These are phyloP conservation scores for Lytechinus variegatus DNA, from an alignment of 35 echinoderm and acorn worm genomes.

Conservation along the genomic window DNA sequence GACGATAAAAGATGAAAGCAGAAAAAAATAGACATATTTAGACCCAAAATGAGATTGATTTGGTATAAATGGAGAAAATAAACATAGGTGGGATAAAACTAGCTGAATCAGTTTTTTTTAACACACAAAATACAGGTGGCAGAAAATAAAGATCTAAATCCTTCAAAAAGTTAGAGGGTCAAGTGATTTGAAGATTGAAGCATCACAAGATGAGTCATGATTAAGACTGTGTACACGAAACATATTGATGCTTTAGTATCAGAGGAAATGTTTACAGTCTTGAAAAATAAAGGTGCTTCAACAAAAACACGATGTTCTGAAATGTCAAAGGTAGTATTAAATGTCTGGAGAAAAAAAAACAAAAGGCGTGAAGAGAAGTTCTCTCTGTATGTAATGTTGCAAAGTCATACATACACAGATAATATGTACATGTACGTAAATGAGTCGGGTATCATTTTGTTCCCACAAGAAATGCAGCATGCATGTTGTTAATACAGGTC, in stretches of 20 bases:
- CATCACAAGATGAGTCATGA: not conserved
- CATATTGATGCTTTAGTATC: not conserved
- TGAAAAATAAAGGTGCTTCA: constrained; percentile 7
- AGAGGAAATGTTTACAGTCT: not conserved
- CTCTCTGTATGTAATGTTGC: not conserved
- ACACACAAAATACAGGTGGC: constrained; percentile 18
- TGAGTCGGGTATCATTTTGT: not conserved
- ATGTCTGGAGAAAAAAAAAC: not conserved
- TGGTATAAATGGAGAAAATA: not conserved
- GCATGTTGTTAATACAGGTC: constrained; percentile 41
- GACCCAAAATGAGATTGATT: constrained; percentile 11
- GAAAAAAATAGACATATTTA: not conserved
- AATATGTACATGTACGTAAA: constrained; percentile 23
- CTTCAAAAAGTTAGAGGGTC: not conserved
- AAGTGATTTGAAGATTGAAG: not conserved
- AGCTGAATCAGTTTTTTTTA: not conserved
- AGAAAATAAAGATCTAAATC: constrained; percentile 13
- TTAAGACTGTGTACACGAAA: not conserved
- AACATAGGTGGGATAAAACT: not conserved
- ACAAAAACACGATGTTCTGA: constrained; percentile 12
- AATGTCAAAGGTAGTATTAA: not conserved
- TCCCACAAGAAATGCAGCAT: constrained; percentile 32
- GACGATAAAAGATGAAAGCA: not conserved
- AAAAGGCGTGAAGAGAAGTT: not conserved
- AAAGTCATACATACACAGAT: not conserved